Percentiles rank a stretch among this genome's conserved stretches.
Conservation (phyloP, 2,888 invertebrate genomes). For the Drosophila robusta region DNA sequence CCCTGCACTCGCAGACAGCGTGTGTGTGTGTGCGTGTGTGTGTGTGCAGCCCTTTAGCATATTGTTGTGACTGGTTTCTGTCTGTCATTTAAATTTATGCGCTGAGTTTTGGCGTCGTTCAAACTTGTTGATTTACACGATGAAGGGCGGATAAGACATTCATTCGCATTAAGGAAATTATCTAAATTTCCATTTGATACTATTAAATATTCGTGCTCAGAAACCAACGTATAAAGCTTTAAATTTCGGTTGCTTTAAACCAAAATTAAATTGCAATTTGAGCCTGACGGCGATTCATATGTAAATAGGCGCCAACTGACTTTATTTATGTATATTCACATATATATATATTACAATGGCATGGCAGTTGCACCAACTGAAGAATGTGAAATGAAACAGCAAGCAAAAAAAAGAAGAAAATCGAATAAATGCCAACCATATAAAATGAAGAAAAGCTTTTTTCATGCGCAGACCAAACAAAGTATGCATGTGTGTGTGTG, state of each 20-base stretch:
- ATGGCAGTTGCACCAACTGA: conserved; percentile 1
- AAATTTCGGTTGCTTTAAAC: not conserved
- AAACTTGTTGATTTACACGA: conserved; percentile 66
- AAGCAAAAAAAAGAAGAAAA: conserved; percentile 2
- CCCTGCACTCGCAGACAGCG: conserved; percentile 4
- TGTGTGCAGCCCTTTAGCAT: conserved; percentile 21
- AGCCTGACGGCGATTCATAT: not conserved
- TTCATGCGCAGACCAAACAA: conserved; percentile 49
- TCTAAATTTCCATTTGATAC: conserved; percentile 1
- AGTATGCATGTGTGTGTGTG: conserved; percentile 5
- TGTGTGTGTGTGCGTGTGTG: conserved; percentile 2
- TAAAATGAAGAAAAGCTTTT: conserved; percentile 71
- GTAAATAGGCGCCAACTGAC: not conserved
- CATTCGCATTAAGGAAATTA: not conserved
- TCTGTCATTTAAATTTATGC: conserved; percentile 55
- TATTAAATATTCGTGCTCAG: too few species aligned
- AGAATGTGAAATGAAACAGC: conserved; percentile 30
- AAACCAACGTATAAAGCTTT: not conserved
- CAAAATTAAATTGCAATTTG: conserved; percentile 1
- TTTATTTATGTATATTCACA: conserved; percentile 1
- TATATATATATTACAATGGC: conserved; percentile 11
- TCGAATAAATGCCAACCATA: conserved; percentile 42
- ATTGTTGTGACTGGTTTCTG: conserved; percentile 12
- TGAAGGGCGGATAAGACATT: not conserved
- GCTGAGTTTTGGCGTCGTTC: conserved; percentile 15